phyloP scores from a whole-genome alignment of 2,797 vertebrate genomes.

The Odontamblyopus rebecca region DNA sequence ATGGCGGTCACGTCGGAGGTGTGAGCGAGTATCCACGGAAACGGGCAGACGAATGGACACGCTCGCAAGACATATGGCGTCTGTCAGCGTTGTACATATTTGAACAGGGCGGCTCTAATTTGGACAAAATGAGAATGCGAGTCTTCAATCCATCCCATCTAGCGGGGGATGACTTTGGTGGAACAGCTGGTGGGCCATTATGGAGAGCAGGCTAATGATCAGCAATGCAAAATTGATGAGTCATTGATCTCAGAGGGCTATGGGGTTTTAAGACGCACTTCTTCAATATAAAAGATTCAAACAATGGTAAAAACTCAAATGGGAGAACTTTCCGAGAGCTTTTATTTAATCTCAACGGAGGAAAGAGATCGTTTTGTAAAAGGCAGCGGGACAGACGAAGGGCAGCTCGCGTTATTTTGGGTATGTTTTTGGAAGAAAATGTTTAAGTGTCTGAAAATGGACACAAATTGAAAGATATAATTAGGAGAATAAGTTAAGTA shows the following conservation, averaged over 20 bases:
- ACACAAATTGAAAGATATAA: not conserved
- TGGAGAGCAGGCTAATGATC: constrained; percentile 66
- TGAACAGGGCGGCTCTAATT: constrained; percentile 54
- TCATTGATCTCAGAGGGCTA: constrained; percentile 59
- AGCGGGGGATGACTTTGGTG: constrained; percentile 58
- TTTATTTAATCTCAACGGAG: constrained; percentile 6
- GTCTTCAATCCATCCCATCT: constrained; percentile 29
- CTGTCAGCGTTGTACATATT: constrained; percentile 41
- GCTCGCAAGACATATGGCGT: constrained; percentile 26
- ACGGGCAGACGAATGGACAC: constrained; percentile 39
- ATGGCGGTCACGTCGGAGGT: not conserved
- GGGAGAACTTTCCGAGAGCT: not conserved
- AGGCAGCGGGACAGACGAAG: not conserved
- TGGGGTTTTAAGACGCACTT: constrained; percentile 34
- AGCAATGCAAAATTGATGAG: constrained; percentile 72
- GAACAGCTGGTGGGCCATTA: constrained; percentile 73
- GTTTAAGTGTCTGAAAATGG: not conserved
- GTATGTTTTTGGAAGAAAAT: not conserved
- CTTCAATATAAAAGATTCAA: constrained; percentile 34
- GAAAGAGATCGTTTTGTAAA: not conserved
- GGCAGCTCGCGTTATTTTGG: not conserved
- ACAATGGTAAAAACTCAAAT: constrained; percentile 11
- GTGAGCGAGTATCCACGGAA: constrained; percentile 4
- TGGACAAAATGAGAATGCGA: constrained; percentile 51
- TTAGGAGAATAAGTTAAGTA: no score